Evolutionary conservation across 2,113 vertebrate species (phyloP).

Genomic region (Ovis canadensis): DNA sequence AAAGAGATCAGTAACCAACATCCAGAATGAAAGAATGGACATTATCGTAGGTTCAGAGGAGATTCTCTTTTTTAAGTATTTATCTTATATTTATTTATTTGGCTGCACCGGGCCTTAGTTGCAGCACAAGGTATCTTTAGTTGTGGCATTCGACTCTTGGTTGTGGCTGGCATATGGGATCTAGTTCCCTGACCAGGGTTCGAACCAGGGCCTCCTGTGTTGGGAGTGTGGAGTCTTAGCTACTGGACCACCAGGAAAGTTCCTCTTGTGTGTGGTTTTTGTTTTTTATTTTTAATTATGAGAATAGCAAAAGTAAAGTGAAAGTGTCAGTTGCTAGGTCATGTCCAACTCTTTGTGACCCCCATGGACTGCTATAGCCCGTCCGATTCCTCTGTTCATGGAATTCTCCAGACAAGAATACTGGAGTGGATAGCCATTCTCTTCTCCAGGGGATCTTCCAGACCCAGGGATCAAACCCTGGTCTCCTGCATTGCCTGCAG

Average conservation of each 20-base stretch:
- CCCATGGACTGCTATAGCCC: neutral
- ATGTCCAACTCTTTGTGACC: neutral
- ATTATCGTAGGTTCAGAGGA: neutral
- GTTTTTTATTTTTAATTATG: too few relatives aligned
- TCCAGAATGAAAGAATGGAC: neutral
- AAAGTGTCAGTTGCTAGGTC: neutral
- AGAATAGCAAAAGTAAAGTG: neutral
- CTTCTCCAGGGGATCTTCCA: neutral
- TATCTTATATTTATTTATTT: neutral
- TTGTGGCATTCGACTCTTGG: neutral
- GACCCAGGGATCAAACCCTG: neutral
- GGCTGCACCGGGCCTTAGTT: neutral
- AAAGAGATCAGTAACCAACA: neutral
- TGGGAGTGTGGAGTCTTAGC: neutral
- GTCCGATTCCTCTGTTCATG: neutral
- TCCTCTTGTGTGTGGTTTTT: neutral
- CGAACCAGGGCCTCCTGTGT: accelerated
- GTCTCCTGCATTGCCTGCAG: neutral
- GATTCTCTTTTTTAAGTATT: neutral
- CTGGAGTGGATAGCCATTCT: neutral
- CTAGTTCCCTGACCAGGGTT: neutral
- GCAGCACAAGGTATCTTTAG: neutral
- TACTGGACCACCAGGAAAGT: neutral
- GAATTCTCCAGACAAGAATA: neutral
- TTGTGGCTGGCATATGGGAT: neutral